Base-by-base conservation (phyloP, 2,113 vertebrate genomes). In the Galbula dea region DNA sequence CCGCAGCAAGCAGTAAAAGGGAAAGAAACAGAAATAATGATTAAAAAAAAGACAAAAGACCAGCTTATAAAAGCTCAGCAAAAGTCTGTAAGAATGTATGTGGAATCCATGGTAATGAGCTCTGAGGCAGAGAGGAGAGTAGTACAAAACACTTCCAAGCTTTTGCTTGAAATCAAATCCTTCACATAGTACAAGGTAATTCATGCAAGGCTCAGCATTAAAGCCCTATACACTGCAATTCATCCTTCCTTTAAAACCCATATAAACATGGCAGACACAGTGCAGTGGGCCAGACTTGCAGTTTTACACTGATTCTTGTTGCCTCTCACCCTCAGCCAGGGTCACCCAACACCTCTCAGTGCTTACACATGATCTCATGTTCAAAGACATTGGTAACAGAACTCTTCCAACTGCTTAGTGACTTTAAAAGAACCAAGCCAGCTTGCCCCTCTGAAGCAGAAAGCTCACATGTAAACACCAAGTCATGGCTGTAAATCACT, bases 191-290 rank as follows among this genome's bases (percentile, higher is more conserved):
- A 36, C 41, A 66, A 67, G 14, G 22, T 32, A 49, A 69, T 46
- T 63, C 26, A 36, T 26, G 1, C 4, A 36, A 90, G 17, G 66
- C 22, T 49, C 49, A 22, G 29, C 20, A 68, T 55, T 48, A 54
- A 85, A 93, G 19, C 23, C 29, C 9, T 57, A 20, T 1, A 2
- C 3, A 10, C 7, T 10, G 5, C 8, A 16, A 49, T 41, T 74
- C 30, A 68, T 2, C 41, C 16, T 85, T 37, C 17, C 17, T 75
- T 18, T 65, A 30, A 48, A 95, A 65, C 21, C 15, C n/a, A 18
- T 6, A 17, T 1, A 39, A 5, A 49, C 2, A 15, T 4, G 3
- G 27, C 10, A 36, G 12, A 6, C 2, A 36, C 7, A 58, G 12
- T 23, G 27, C 21, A 78, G 27, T 17, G 22, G 21, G 27, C 22